Percentiles rank a stretch among this genome's conserved stretches.
These are phyloP conservation scores for Maccullochella peelii DNA, from an alignment of 2,113 vertebrate species.

Conservation along the genomic window DNA sequence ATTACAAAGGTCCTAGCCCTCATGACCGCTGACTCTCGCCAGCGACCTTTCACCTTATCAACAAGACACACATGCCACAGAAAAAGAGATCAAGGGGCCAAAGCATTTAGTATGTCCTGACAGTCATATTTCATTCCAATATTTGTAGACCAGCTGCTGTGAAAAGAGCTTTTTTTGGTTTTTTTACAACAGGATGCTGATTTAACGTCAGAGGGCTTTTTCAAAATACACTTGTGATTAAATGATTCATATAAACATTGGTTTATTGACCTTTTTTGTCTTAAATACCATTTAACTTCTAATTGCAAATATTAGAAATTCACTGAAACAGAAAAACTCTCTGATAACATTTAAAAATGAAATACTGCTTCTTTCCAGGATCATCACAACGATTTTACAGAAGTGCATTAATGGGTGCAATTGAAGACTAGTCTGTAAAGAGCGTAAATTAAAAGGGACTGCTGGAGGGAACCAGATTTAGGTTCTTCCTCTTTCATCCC, in stretches of 20 bases:
- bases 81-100: conserved; percentile 44
- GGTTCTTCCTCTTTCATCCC: conserved; percentile 20
- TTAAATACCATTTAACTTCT: background rate
- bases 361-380: background rate
- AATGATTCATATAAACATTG: background rate
- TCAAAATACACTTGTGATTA: too few species aligned
- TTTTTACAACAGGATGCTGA: background rate
- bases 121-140: conserved; percentile 49
- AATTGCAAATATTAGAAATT: background rate
- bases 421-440: conserved; percentile 9
- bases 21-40: conserved; percentile 48
- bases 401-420: background rate
- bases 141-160: conserved; percentile 23
- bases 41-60: conserved; percentile 69
- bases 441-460: conserved; percentile 51
- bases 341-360: background rate
- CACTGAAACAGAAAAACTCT: background rate
- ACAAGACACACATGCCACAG: conserved; percentile 66
- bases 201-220: background rate
- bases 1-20: conserved; percentile 66
- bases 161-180: background rate
- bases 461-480: conserved; percentile 45
- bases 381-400: background rate
- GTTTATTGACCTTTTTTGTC: background rate
- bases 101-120: conserved; percentile 25